Base-by-base conservation (phyloP, 2,113 vertebrate species). In the Sarotherodon lohbergeri region DNA sequence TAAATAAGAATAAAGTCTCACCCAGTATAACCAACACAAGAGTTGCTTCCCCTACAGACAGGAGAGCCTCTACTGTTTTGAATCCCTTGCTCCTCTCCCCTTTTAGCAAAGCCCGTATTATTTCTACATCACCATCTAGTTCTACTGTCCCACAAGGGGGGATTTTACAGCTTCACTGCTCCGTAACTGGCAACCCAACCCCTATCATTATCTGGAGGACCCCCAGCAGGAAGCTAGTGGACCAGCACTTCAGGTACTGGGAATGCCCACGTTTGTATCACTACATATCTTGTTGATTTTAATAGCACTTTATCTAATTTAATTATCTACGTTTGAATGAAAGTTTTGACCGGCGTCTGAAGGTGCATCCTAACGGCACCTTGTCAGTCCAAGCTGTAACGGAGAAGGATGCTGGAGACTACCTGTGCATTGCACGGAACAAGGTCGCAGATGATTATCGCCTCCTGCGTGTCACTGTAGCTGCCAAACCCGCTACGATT, bases 181-280 rank as follows among this genome's bases (percentile, higher is more conserved):
- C 95, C 61, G 98, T 97, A 79, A 96, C 97, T 16, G 98, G 98
- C 48, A 97, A 97, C 87, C 98, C 98, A 71, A 90, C 95, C 78
- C 98, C 98, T 3, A 96, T 95, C 36, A 97, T 99, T 89, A 96
- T 98, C 56, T 99, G 98, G 98, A 97, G 98, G 27, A 96, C 97
- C 11, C 98, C 98, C 0, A 96, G 93, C 13, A 98, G 96, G 90
- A 97, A 97, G 81, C 96, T 98, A 86, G 95, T 98, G 41, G 98
- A 99, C 89, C 91, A 96, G 3, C 90, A 97, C 19, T 97, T 97
- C 94, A 99, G 98, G 98, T 99, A 94, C 8, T 34, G 7, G 9
- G 3, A 14, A n/a, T 66, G 12, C 11, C 13, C 43, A 32, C 32
- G 55, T 41, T 86, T 46, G 11, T 19, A 46, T 36, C 24, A 41